These are phyloP conservation scores for Moxostoma hubbsi DNA, from an alignment of 2,797 vertebrate genomes.

Conservation along the genomic window DNA sequence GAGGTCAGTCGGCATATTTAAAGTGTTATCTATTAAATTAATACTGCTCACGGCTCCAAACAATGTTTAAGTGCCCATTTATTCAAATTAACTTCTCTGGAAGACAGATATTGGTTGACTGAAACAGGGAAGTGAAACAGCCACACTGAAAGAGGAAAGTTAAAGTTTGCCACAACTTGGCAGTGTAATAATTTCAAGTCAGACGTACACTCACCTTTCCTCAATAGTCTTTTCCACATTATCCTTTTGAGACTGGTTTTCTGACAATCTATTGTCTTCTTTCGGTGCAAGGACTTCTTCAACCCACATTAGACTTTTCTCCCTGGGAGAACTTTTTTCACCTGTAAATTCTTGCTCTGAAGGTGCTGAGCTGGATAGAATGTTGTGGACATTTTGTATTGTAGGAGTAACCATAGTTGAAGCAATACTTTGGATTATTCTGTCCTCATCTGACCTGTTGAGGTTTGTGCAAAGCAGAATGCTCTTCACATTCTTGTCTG, in stretches of 20 bases:
- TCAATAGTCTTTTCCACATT: slow-evolving; percentile 17
- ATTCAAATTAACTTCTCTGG: slow-evolving; percentile 7
- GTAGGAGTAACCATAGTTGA: not conserved
- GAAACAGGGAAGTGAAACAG: slow-evolving; percentile 10
- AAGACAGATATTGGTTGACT: not conserved
- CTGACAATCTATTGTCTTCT: slow-evolving; percentile 14
- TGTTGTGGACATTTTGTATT: not conserved
- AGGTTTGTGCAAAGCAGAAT: slow-evolving; percentile 33
- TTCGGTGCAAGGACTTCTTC: slow-evolving; percentile 28
- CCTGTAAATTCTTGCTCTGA: slow-evolving; percentile 43
- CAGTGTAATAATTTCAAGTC: not conserved
- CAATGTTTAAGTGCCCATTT: not conserved
- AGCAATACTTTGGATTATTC: slow-evolving; percentile 65
- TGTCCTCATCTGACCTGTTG: slow-evolving; percentile 76
- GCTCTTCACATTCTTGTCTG: slow-evolving; percentile 11
- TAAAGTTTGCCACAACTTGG: not conserved
- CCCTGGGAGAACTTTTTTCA: slow-evolving; percentile 6
- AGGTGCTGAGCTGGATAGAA: not conserved
- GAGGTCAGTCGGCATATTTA: not conserved
- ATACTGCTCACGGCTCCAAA: not conserved
- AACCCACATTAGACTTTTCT: slow-evolving; percentile 10
- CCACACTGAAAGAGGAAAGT: not conserved
- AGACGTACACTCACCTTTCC: slow-evolving; percentile 37
- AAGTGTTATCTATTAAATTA: slow-evolving; percentile 20
- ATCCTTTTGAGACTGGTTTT: slow-evolving; percentile 32